These are phyloP conservation scores for Excalfactoria chinensis DNA, from an alignment of 2,113 vertebrate species.

Conservation along the genomic window DNA sequence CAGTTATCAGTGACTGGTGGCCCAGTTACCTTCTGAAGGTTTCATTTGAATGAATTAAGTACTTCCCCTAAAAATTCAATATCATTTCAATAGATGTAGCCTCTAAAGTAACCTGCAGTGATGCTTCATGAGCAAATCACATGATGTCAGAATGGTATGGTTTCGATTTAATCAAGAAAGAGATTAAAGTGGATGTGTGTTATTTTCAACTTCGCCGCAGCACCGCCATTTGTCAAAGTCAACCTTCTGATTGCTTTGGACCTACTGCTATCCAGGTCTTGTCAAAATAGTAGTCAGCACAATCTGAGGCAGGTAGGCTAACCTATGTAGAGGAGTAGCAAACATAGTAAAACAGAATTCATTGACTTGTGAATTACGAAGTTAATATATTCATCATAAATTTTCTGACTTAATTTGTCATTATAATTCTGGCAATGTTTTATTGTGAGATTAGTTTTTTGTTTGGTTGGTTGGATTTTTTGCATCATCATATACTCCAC, in stretches of 20 bases:
- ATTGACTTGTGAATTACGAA: constrained; percentile 80
- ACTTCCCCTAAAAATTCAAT: constrained; percentile 84
- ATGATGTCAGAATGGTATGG: constrained; percentile 94
- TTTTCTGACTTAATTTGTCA: constrained; percentile 80
- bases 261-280: constrained; percentile 95
- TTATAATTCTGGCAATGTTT: constrained; percentile 63
- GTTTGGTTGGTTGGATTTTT: constrained; percentile 37
- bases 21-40: constrained; percentile 82
- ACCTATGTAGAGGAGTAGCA: constrained; percentile 64
- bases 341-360: constrained; percentile 76
- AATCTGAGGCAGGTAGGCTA: constrained; percentile 87
- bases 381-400: constrained; percentile 81
- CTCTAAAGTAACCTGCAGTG: constrained; percentile 87
- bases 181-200: constrained; percentile 99
- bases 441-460: constrained; percentile 29
- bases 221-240: constrained; percentile 99
- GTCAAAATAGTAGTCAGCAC: constrained; percentile 95
- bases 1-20: constrained; percentile 80
- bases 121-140: constrained; percentile 92
- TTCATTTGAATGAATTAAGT: constrained; percentile 89
- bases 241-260: constrained; percentile 99
- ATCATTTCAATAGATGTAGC: constrained; percentile 87
- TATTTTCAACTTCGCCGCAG: constrained; percentile 97
- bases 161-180: constrained; percentile 99
- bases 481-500: constrained; percentile 20